Evolutionary conservation across 1,140 invertebrate genomes (phyloP).

Genomic region (Andricus grossulariae): DNA sequence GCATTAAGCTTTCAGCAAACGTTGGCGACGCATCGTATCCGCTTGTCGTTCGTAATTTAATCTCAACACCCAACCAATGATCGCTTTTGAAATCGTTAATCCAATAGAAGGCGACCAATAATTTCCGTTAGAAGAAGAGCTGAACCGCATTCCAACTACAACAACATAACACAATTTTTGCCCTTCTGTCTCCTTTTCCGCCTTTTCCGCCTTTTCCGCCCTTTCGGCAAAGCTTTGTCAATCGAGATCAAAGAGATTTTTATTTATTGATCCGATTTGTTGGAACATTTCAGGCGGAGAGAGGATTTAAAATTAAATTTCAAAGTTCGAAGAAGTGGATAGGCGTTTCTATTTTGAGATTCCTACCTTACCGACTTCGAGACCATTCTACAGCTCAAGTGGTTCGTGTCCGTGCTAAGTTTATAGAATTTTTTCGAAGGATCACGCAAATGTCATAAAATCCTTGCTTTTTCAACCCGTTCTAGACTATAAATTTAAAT

Average conservation of each 20-base stretch:
- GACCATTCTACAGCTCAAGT: too few species aligned
- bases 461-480: too few species aligned
- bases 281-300: not conserved
- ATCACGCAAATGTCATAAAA: too few species aligned
- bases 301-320: not conserved
- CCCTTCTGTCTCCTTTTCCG: conserved; percentile 14
- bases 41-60: conserved; percentile 10
- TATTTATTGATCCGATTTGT: conserved; percentile 17
- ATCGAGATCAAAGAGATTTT: conserved; percentile 11
- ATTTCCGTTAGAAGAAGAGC: not conserved
- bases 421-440: too few species aligned
- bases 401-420: too few species aligned
- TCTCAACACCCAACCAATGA: conserved; percentile 12
- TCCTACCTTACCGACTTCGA: too few species aligned
- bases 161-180: not conserved
- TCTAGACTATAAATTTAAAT: too few species aligned
- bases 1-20: conserved; percentile 29
- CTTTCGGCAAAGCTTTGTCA: conserved; percentile 20
- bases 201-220: conserved; percentile 12
- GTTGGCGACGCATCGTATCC: conserved; percentile 13
- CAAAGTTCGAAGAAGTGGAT: too few species aligned
- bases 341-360: too few species aligned
- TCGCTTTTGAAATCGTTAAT: conserved; percentile 1
- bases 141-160: conserved; percentile 7
- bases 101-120: conserved; percentile 12